phyloP scores from a whole-genome alignment of 2,113 vertebrate genomes.

The Edolisoma coerulescens region DNA sequence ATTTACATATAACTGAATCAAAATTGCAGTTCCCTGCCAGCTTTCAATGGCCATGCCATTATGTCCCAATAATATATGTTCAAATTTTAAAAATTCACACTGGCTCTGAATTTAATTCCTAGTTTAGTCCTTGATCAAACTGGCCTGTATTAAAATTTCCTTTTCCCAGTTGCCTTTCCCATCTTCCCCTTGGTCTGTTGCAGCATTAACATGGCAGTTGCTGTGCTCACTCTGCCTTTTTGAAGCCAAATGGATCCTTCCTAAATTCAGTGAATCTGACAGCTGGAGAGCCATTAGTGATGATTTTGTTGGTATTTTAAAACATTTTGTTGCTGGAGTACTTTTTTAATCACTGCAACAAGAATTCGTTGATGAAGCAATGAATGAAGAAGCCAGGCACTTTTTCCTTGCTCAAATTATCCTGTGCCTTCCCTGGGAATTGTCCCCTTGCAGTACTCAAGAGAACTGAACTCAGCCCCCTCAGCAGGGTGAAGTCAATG shows the following conservation, averaged over 20 bases:
- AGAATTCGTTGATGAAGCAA: fast-evolving
- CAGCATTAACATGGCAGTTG: too few species aligned
- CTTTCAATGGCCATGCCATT: not conserved
- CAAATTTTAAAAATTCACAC: not conserved
- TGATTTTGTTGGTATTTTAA: not conserved
- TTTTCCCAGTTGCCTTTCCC: not conserved
- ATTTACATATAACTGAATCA: not conserved
- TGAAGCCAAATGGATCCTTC: not conserved
- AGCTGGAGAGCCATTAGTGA: not conserved
- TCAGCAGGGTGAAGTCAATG: not conserved
- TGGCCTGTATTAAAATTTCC: not conserved
- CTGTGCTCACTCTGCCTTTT: not conserved
- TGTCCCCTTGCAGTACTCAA: not conserved
- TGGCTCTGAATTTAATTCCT: not conserved
- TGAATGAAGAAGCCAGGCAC: too few species aligned
- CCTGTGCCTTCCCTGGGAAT: not conserved
- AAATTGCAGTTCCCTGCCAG: not conserved
- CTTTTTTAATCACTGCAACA: not conserved
- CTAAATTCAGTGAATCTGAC: not conserved
- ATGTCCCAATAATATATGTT: not conserved
- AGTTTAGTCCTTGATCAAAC: not conserved
- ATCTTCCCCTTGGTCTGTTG: not conserved
- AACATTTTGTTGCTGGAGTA: not conserved
- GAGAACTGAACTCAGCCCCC: too few species aligned
- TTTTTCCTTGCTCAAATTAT: not conserved